Percentiles rank a stretch among this genome's conserved stretches.
Conservation (phyloP, 2,888 invertebrate genomes). For the Sinohyriopsis cumingii region DNA sequence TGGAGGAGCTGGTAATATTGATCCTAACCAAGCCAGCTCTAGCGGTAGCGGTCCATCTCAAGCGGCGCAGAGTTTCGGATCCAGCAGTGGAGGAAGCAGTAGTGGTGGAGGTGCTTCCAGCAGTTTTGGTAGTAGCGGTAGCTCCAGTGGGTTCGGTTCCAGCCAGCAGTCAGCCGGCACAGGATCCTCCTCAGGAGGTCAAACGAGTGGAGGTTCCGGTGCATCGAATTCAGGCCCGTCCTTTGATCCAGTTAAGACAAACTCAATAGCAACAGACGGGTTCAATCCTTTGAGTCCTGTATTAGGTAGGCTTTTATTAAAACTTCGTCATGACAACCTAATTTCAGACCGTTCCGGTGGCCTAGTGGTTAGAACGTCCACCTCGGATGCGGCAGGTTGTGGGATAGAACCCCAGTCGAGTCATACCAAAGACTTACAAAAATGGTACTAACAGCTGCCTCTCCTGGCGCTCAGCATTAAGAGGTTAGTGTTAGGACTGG, state of each 20-base stretch:
- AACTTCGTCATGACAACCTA: too few relatives aligned
- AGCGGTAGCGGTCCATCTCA: background rate
- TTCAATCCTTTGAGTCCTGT: slow-evolving; percentile 45
- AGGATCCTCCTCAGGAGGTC: background rate
- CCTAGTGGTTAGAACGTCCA: too few relatives aligned
- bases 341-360: too few relatives aligned
- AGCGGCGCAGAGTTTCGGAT: slow-evolving; percentile 6
- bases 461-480: too few relatives aligned
- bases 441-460: too few relatives aligned
- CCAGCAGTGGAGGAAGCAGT: slow-evolving; percentile 17
- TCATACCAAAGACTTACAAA: too few relatives aligned
- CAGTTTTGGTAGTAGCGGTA: slow-evolving; percentile 3
- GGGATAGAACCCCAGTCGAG: too few relatives aligned
- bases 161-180: slow-evolving; percentile 8
- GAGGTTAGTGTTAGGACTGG: too few relatives aligned
- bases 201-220: slow-evolving; percentile 7
- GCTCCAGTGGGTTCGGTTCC: slow-evolving; percentile 7
- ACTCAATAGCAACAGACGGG: slow-evolving; percentile 38
- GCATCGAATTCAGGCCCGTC: slow-evolving; percentile 9
- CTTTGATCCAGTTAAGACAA: slow-evolving; percentile 41
- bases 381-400: too few relatives aligned
- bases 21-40: background rate
- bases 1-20: background rate
- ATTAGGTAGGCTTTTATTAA: slow-evolving; percentile 25
- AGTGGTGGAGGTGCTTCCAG: slow-evolving; percentile 9